A percentile compares a stretch with the other conserved stretches of the same genome.
Conservation (phyloP, 2,888 invertebrate genomes). For the Chymomyza amoena region DNA sequence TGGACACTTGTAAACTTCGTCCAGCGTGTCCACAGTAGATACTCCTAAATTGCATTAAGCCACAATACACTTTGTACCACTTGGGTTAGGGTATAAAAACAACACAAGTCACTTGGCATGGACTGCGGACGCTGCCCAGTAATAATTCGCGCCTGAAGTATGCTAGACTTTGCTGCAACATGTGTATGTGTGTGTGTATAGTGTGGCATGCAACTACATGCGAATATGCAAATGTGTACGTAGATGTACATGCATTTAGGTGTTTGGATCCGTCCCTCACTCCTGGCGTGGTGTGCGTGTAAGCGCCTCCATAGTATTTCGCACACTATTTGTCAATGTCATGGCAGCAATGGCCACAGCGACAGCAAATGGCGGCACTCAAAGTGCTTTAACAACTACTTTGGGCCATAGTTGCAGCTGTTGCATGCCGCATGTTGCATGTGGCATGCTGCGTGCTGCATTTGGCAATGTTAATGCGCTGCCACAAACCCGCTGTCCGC, state of each 20-base stretch:
- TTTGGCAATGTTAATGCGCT: not conserved
- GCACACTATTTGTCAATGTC: not conserved
- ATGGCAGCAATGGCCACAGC: not conserved
- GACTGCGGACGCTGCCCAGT: slow-evolving; percentile 29
- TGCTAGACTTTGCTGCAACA: slow-evolving; percentile 60
- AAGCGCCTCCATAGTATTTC: not conserved
- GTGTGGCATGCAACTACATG: not conserved
- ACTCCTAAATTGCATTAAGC: no score
- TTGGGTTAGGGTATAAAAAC: no score
- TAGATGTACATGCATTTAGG: not conserved
- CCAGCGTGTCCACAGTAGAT: no score
- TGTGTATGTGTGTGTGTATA: not conserved
- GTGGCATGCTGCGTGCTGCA: not conserved
- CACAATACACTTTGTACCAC: no score
- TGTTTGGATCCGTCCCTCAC: slow-evolving; percentile 7
- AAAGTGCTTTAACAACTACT: not conserved
- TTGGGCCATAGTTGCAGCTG: not conserved
- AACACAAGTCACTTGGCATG: not conserved
- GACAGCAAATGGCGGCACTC: not conserved
- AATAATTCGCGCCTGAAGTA: slow-evolving; percentile 69
- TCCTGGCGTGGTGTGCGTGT: not conserved
- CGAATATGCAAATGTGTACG: slow-evolving; percentile 1
- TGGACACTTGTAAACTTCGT: no score
- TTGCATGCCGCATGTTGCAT: not conserved
- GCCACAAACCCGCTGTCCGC: not conserved